Conservation (phyloP, 2,113 vertebrate species). For the Callorhinus ursinus region DNA sequence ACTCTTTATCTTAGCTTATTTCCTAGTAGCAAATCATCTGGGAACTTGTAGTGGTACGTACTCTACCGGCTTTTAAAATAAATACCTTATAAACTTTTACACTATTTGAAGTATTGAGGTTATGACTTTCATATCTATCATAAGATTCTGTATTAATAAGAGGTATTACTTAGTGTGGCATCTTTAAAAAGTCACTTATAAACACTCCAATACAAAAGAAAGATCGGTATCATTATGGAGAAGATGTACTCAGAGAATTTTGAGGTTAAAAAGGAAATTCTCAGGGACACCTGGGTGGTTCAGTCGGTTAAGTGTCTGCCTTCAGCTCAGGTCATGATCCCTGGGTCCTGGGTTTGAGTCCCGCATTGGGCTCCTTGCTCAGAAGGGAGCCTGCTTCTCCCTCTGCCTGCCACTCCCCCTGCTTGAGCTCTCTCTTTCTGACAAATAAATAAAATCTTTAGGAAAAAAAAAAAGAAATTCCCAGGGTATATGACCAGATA, state of each 20-base stretch:
- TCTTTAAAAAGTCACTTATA: background rate
- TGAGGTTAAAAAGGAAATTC: background rate
- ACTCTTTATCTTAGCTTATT: background rate
- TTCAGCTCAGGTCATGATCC: too few relatives aligned
- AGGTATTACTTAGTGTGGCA: background rate
- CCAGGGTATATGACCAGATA: background rate
- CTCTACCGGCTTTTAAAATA: background rate
- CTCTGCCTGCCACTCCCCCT: too few relatives aligned
- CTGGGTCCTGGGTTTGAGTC: too few relatives aligned
- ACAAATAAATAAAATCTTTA: too few relatives aligned
- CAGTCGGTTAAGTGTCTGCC: too few relatives aligned
- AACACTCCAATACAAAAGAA: background rate
- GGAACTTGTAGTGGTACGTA: background rate
- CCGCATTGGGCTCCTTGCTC: too few relatives aligned
- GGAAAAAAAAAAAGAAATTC: background rate
- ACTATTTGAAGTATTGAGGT: background rate
- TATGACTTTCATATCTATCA: background rate
- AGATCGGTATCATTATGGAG: background rate
- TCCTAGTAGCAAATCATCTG: background rate
- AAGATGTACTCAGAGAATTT: background rate
- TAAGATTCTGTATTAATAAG: background rate
- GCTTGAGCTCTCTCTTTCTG: too few relatives aligned
- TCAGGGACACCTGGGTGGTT: too few relatives aligned
- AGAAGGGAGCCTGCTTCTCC: too few relatives aligned
- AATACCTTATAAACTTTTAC: background rate